Evolutionary conservation across 2,888 invertebrate species (phyloP), one percentile per base, ranked within the genome.

Genomic region (Leptopilina syphax): DNA sequence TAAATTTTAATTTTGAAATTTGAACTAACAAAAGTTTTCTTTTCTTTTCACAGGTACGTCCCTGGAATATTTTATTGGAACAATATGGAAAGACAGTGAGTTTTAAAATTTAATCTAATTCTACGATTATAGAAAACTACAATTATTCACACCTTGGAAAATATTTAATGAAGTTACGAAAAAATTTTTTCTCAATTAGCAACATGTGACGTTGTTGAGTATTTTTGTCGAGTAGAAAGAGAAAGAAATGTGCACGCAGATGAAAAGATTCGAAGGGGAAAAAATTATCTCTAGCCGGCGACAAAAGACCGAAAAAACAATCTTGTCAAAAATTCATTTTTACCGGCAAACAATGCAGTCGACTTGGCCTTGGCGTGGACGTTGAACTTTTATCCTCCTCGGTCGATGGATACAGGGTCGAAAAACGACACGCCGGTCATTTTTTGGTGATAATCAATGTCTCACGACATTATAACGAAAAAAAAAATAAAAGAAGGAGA

Each of bases 291-390:
- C 34, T 70, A 13, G 13, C 5, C 8, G 34, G 57, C 57, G 57
- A 73, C 73, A 57, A 57, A 70, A 44, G 44, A 27, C 27, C 54
- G 13, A 70, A 18, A 12, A 27, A 70, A 73, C 57, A 13, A 73
- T 57, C 34, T 73, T 77, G 66, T 83, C 79, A 80, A 84, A 84
- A 83, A 82, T 83, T 65, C 80, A 78, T 77, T 81, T 80, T 81
- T 77, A 80, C 82, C 78, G 80, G 80, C 83, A 81, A 78, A 84
- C 83, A 83, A 81, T 83, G 81, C 79, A 79, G 78, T 79, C 83
- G 82, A 79, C 81, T 81, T 82, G 87, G 85, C 89, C 88, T 88
- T 86, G 87, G 83, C 84, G 83, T 87, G 89, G 84, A 86, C 87
- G 84, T 88, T 88, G 88, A 88, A 89, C 88, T 73, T 50, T 50